Evolutionary conservation across 2,888 invertebrate species (phyloP), one percentile per base, ranked within the genome.

Genomic region (Spisula subtruncata): DNA sequence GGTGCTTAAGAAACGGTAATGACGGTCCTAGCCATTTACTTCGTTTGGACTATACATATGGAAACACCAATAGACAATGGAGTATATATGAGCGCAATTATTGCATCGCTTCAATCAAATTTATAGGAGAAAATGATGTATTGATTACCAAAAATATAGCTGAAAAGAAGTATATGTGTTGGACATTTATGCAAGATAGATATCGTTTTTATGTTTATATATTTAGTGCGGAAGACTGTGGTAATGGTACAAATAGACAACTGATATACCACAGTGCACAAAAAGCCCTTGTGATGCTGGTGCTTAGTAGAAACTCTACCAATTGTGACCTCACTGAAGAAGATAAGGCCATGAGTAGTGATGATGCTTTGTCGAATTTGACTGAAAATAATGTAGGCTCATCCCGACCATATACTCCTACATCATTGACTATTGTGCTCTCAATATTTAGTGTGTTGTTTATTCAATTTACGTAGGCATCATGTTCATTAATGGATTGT

Each of bases 181-280:
- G 92, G 92, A 91, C 91, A 10, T 92, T 92, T 85, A 79, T 90
- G 29, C 85, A 82, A 79, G 89, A 87, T 25, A 51, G 86, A 35
- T 48, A 81, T 35, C 66, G 85, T 29, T 85, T 87, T 35, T 92
- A 86, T 89, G 85, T 92, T 14, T 92, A 90, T 41, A 87, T 92
- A 29, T 92, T 89, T 66, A 83, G 80, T 46, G 91, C 92, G 18
- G 82, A 87, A n/a, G 91, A 92, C 79, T 92, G 92, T 82, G 92
- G 92, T 8, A 91, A 92, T 60, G 92, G 92, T 8, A 92, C 92
- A 41, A 90, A 91, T 86, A 90, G 90, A 89, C 92, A 92, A 56
- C 86, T 92, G 16, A 86, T 92, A n/a, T 85, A 85, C 51, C 82
- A 81, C 41, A 89, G 89, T 71, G 66, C 83, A n/a, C 84, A 90